Evolutionary conservation across 2,113 vertebrate species (phyloP).

Genomic region (Microtus montanus): DNA sequence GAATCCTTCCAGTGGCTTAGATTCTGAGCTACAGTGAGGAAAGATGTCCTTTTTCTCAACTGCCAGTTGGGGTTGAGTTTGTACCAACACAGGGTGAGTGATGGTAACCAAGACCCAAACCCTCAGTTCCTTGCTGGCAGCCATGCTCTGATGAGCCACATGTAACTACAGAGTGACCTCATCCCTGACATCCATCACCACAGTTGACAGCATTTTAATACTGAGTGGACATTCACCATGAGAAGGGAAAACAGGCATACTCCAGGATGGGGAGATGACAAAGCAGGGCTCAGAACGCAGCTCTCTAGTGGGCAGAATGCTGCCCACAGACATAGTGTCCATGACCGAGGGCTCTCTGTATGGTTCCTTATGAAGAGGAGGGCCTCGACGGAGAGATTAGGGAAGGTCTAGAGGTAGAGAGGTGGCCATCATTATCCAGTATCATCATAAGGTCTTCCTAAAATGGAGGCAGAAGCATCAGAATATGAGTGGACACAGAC

Average conservation of each 20-base stretch:
- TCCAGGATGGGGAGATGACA: background rate
- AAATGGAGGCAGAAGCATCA: background rate
- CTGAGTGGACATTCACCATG: background rate
- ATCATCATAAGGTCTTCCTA: background rate
- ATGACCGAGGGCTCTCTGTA: background rate
- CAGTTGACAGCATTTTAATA: background rate
- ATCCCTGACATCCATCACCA: conserved; percentile 1
- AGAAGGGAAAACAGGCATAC: background rate
- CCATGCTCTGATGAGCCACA: background rate
- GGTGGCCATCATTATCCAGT: background rate
- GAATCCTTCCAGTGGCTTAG: background rate
- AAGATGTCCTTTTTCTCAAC: background rate
- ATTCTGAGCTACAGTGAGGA: conserved; percentile 40
- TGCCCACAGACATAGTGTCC: fast-evolving
- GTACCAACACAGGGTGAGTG: background rate
- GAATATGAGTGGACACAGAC: background rate
- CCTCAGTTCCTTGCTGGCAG: background rate
- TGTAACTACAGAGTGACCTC: background rate
- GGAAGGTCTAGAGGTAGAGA: background rate
- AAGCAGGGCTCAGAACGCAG: background rate
- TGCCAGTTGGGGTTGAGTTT: background rate
- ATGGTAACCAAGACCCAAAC: background rate
- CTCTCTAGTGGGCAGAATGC: background rate
- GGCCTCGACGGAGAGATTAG: background rate
- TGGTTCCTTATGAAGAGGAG: background rate